Conservation (phyloP, 2,113 vertebrate species). For the Hippocampus zosterae region DNA sequence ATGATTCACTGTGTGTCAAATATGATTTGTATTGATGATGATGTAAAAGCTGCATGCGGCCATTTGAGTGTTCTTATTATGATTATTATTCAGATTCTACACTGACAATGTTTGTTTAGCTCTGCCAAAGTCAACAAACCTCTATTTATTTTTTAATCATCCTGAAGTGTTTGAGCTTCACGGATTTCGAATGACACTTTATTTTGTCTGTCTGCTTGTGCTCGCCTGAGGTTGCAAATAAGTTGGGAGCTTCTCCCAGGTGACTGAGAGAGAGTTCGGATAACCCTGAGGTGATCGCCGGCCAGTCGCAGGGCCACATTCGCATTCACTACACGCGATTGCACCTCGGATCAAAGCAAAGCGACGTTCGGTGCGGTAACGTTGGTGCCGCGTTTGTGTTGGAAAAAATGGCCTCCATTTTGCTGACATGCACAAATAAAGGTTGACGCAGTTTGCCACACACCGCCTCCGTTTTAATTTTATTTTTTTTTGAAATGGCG, state of each 20-base stretch:
- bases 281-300: background rate
- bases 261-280: too few species aligned
- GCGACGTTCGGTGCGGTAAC: background rate
- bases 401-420: background rate
- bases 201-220: background rate
- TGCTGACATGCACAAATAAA: background rate
- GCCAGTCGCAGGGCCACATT: background rate
- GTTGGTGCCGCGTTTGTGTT: background rate
- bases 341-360: background rate
- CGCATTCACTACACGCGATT: background rate
- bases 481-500: background rate
- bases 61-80: background rate
- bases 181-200: background rate
- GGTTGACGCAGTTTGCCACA: background rate
- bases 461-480: background rate
- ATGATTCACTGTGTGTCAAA: background rate
- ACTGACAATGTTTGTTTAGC: conserved; percentile 3
- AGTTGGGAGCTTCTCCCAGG: background rate
- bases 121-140: conserved; percentile 1
- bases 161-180: background rate
- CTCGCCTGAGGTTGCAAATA: background rate
- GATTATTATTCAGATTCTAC: background rate
- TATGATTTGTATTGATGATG: background rate
- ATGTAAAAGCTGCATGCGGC: conserved; percentile 1
- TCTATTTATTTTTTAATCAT: background rate